These are phyloP conservation scores for Conus betulinus DNA, from an alignment of 1,140 invertebrate genomes.

Conservation along the genomic window DNA sequence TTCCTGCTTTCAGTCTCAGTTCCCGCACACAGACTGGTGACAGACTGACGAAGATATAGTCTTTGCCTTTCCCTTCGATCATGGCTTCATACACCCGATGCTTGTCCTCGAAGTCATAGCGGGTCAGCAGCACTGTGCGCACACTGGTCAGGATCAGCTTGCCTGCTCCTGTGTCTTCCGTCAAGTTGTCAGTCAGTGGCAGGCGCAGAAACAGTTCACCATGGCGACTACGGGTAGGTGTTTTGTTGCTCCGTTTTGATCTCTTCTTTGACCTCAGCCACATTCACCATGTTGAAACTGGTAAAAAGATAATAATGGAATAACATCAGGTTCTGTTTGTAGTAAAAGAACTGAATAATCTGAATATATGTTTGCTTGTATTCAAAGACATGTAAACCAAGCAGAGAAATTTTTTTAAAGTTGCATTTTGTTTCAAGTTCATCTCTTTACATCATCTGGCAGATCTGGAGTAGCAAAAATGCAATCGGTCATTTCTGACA, in stretches of 20 bases:
- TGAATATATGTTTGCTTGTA: not conserved
- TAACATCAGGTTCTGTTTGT: not conserved
- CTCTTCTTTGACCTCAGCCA: constrained; percentile 39
- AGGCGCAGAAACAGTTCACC: constrained; percentile 72
- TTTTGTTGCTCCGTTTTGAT: constrained; percentile 55
- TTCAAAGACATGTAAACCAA: not conserved
- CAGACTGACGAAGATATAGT: constrained; percentile 67
- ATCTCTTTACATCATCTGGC: not conserved
- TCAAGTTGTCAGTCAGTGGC: constrained; percentile 65
- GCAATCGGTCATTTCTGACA: too few relatives aligned
- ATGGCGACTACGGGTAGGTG: constrained; percentile 48
- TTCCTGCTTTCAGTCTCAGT: constrained; percentile 53
- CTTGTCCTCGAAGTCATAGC: constrained; percentile 30
- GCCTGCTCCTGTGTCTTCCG: constrained; percentile 70
- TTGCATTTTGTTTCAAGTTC: not conserved
- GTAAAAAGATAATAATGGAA: not conserved
- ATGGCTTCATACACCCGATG: constrained; percentile 64
- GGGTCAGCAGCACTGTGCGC: constrained; percentile 61
- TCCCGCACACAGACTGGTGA: constrained; percentile 53
- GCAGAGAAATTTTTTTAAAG: too few relatives aligned
- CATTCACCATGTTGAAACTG: constrained; percentile 67
- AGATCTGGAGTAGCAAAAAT: not conserved
- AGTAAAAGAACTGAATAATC: not conserved
- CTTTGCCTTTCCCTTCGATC: constrained; percentile 65
- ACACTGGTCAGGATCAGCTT: constrained; percentile 68